Percentiles rank a stretch among this genome's conserved stretches.
Evolutionary conservation across 2,888 invertebrate genomes (phyloP).

Genomic region (Parascotia fuliginaria): DNA sequence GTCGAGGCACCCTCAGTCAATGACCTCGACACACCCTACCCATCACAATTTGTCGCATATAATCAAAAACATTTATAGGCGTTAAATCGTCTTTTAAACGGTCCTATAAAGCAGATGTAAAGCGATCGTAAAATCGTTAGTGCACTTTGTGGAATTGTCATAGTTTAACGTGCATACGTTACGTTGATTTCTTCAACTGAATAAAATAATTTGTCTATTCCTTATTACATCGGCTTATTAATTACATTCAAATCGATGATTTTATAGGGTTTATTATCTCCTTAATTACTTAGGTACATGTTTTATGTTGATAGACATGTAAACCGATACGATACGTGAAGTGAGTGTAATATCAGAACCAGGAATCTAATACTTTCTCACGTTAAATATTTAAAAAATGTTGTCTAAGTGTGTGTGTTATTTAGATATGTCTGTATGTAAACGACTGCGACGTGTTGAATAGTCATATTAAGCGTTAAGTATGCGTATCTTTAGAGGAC

Average conservation of each 20-base stretch:
- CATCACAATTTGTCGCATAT: constrained; percentile 68
- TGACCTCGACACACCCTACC: constrained; percentile 68
- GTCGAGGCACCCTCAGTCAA: constrained; percentile 60
- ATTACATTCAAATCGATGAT: constrained; percentile 8
- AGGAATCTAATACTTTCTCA: constrained; percentile 28
- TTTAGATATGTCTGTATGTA: constrained; percentile 52
- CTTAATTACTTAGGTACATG: constrained; percentile 12
- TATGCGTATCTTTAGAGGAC: constrained; percentile 77
- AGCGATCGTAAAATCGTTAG: constrained; percentile 67
- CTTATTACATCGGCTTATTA: constrained; percentile 21
- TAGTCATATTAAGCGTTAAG: constrained; percentile 77
- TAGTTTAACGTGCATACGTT: constrained; percentile 34
- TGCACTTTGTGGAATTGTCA: constrained; percentile 65
- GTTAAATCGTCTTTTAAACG: constrained; percentile 71
- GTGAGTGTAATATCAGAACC: constrained; percentile 18
- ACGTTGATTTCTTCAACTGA: constrained; percentile 28
- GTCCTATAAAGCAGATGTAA: constrained; percentile 70
- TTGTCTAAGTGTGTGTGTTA: constrained; percentile 31
- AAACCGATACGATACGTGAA: constrained; percentile 27
- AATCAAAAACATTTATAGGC: constrained; percentile 73
- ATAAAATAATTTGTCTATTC: constrained; percentile 27
- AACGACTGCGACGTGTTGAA: constrained; percentile 64
- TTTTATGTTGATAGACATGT: constrained; percentile 8
- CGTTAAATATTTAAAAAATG: constrained; percentile 41
- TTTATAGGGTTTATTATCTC: constrained; percentile 2